These are phyloP conservation scores for Tyrannus savana DNA, from an alignment of 2,113 vertebrate genomes.

Conservation along the genomic window DNA sequence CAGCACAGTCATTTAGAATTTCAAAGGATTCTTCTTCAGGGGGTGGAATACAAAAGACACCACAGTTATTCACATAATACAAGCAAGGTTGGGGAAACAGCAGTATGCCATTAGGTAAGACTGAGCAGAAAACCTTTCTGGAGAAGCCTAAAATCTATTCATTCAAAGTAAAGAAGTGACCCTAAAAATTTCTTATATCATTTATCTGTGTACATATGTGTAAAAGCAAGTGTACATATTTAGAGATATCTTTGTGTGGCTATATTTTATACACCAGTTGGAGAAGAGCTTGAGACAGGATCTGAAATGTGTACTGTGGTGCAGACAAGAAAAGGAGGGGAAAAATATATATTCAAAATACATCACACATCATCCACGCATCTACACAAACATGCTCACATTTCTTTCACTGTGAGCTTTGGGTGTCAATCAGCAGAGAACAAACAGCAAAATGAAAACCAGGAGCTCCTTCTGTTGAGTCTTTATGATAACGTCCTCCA, in stretches of 20 bases:
- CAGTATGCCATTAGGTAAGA: constrained; percentile 66
- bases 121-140: constrained; percentile 52
- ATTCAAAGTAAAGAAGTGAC: constrained; percentile 58
- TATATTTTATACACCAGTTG: constrained; percentile 47
- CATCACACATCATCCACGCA: constrained; percentile 52
- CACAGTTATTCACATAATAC: constrained; percentile 68
- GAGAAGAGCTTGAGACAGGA: constrained; percentile 56
- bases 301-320: constrained; percentile 61
- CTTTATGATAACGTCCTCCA: constrained; percentile 55
- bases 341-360: constrained; percentile 59
- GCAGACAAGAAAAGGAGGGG: constrained; percentile 56
- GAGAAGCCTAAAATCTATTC: constrained; percentile 61
- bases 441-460: constrained; percentile 68
- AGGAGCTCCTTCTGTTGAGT: constrained; percentile 67
- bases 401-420: constrained; percentile 53
- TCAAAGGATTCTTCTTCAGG: constrained; percentile 79
- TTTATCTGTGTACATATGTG: constrained; percentile 6
- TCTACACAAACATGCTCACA: constrained; percentile 22
- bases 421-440: constrained; percentile 73
- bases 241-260: not conserved
- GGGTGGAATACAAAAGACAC: constrained; percentile 75
- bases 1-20: constrained; percentile 78
- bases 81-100: constrained; percentile 64
- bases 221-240: not conserved
- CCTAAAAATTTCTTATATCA: constrained; percentile 29